These are phyloP conservation scores for Camptogramma bilineatum DNA, from an alignment of 2,888 invertebrate genomes.

Conservation along the genomic window DNA sequence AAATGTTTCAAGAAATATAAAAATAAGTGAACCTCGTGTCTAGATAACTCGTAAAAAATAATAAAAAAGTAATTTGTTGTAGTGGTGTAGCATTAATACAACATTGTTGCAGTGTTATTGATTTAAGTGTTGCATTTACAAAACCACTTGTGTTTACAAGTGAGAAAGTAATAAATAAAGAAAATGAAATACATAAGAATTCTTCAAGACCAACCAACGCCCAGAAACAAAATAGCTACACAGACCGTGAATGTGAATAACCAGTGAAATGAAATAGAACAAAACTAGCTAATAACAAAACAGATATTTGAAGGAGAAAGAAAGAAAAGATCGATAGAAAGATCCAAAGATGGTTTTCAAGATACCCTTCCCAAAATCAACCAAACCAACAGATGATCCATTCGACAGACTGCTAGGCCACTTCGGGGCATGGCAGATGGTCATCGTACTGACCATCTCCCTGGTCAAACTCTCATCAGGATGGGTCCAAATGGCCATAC, in stretches of 20 bases:
- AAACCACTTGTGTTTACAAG: too few relatives aligned
- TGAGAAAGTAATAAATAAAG: neutral
- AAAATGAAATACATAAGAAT: neutral
- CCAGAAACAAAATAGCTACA: neutral
- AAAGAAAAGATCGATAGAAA: neutral
- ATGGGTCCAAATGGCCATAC: slow-evolving; percentile 91
- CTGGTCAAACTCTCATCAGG: slow-evolving; percentile 90
- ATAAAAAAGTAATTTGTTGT: neutral
- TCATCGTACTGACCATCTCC: slow-evolving; percentile 87
- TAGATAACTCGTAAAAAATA: neutral
- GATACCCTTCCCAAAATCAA: slow-evolving; percentile 45
- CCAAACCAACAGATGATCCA: slow-evolving; percentile 61
- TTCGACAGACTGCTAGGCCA: slow-evolving; percentile 70
- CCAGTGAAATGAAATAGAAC: neutral
- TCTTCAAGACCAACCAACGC: neutral
- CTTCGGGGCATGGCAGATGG: slow-evolving; percentile 89
- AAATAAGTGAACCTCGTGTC: neutral
- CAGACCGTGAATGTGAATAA: neutral
- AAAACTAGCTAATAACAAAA: too few relatives aligned
- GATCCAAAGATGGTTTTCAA: slow-evolving; percentile 61
- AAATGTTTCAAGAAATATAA: neutral
- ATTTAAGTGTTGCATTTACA: neutral
- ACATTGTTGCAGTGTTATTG: neutral
- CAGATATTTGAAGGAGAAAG: neutral
- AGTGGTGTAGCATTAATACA: neutral